phyloP scores from a whole-genome alignment of 2,888 invertebrate species.

The Drosophila mayaguana region DNA sequence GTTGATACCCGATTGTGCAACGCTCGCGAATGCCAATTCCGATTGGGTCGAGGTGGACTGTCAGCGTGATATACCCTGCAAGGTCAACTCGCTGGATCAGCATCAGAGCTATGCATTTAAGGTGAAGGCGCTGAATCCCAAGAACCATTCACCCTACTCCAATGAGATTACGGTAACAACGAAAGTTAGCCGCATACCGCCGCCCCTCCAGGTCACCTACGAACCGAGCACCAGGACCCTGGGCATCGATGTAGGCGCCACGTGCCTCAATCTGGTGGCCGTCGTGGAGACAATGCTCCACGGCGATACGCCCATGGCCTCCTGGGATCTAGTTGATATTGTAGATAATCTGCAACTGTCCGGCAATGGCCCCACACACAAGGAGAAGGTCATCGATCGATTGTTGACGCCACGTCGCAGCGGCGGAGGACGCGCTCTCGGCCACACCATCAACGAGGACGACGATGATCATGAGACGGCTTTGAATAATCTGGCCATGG shows the following conservation, averaged over 20 bases:
- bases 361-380: slow-evolving; percentile 89
- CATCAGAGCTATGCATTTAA: slow-evolving; percentile 95
- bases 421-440: slow-evolving; percentile 86
- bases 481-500: slow-evolving; percentile 87
- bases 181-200: slow-evolving; percentile 92
- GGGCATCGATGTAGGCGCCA: slow-evolving; percentile 92
- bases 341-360: slow-evolving; percentile 89
- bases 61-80: slow-evolving; percentile 94
- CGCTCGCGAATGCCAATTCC: slow-evolving; percentile 86
- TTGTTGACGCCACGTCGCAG: slow-evolving; percentile 86
- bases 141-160: slow-evolving; percentile 94
- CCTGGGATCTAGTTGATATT: slow-evolving; percentile 91
- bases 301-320: slow-evolving; percentile 86
- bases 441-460: slow-evolving; percentile 71
- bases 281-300: slow-evolving; percentile 90
- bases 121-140: slow-evolving; percentile 95
- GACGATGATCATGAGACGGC: slow-evolving; percentile 84
- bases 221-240: slow-evolving; percentile 91
- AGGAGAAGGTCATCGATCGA: slow-evolving; percentile 89
- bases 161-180: slow-evolving; percentile 93
- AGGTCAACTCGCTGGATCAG: slow-evolving; percentile 93
- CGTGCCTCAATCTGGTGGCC: slow-evolving; percentile 91
- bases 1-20: slow-evolving; percentile 88
- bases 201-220: slow-evolving; percentile 92
- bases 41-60: slow-evolving; percentile 95